Evolutionary conservation across 2,888 invertebrate species (phyloP).

Genomic region (Drymonia ruficornis): DNA sequence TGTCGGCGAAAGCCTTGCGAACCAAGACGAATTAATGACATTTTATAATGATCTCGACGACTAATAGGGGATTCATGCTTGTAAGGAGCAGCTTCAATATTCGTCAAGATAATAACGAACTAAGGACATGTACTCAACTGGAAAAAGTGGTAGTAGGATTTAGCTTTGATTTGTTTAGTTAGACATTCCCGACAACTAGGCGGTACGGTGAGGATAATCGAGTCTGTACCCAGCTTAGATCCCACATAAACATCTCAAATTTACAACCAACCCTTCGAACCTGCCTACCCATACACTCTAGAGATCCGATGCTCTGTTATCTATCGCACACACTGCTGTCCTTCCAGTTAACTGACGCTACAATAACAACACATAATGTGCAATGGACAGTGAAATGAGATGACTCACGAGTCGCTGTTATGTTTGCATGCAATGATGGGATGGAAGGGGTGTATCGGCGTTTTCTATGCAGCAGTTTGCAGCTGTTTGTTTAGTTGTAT

Average conservation of each 20-base stretch:
- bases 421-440: not conserved
- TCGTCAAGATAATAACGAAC: too few species aligned
- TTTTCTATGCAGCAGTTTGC: not conserved
- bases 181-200: too few species aligned
- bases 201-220: too few species aligned
- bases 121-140: too few species aligned
- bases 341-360: constrained; percentile 28
- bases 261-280: too few species aligned
- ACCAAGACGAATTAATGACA: not conserved
- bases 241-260: not conserved
- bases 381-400: constrained; percentile 27
- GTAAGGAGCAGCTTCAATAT: too few species aligned
- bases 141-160: too few species aligned
- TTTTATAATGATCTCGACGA: not conserved
- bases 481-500: too few species aligned
- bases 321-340: constrained; percentile 15
- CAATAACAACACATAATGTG: constrained; percentile 21
- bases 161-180: too few species aligned
- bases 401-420: not conserved
- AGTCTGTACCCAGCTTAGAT: too few species aligned
- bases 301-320: constrained; percentile 14
- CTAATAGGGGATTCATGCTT: too few species aligned
- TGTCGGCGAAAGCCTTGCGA: not conserved
- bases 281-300: constrained; percentile 5
- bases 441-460: not conserved